Evolutionary conservation across 2,113 vertebrate species (phyloP).

Genomic region (Lipophrys pholis): DNA sequence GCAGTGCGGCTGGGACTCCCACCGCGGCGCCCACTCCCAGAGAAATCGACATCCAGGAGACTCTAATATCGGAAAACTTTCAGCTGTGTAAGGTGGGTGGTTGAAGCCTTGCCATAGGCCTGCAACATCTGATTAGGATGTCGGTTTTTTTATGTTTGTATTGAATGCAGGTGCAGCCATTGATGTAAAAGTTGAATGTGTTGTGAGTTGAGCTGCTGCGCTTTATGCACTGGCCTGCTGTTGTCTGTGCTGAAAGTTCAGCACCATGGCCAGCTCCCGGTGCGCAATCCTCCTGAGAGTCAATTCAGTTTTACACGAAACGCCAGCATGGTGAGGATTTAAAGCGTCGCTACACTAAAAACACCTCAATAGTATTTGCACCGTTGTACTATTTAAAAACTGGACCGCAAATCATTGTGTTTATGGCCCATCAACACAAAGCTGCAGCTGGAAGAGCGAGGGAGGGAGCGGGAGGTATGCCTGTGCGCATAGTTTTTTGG

Average conservation of each 20-base stretch:
- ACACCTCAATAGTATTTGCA: too few relatives aligned
- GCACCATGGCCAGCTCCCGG: slow-evolving; percentile 38
- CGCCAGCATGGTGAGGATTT: too few relatives aligned
- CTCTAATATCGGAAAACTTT: slow-evolving; percentile 94
- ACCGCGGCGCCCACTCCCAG: slow-evolving; percentile 85
- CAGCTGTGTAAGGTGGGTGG: slow-evolving; percentile 95
- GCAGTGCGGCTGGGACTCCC: slow-evolving; percentile 87
- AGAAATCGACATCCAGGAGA: slow-evolving; percentile 92
- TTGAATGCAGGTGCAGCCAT: background rate
- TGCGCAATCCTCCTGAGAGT: background rate
- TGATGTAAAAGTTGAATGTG: slow-evolving; percentile 43
- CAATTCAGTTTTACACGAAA: background rate
- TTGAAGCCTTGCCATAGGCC: background rate
- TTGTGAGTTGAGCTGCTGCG: slow-evolving; percentile 12
- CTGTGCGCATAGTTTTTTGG: slow-evolving; percentile 6
- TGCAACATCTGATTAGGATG: background rate
- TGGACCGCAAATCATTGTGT: too few relatives aligned
- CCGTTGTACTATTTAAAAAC: too few relatives aligned
- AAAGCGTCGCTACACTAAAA: too few relatives aligned
- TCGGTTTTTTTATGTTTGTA: too few relatives aligned
- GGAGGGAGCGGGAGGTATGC: slow-evolving; percentile 1
- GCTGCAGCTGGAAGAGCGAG: slow-evolving; percentile 28
- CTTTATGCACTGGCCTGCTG: background rate
- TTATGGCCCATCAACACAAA: slow-evolving; percentile 9
- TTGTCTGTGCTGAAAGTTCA: slow-evolving; percentile 46